Evolutionary conservation across 2,797 vertebrate genomes (phyloP), one percentile per base, ranked within the genome.

Genomic region (Cichlasoma orientale): DNA sequence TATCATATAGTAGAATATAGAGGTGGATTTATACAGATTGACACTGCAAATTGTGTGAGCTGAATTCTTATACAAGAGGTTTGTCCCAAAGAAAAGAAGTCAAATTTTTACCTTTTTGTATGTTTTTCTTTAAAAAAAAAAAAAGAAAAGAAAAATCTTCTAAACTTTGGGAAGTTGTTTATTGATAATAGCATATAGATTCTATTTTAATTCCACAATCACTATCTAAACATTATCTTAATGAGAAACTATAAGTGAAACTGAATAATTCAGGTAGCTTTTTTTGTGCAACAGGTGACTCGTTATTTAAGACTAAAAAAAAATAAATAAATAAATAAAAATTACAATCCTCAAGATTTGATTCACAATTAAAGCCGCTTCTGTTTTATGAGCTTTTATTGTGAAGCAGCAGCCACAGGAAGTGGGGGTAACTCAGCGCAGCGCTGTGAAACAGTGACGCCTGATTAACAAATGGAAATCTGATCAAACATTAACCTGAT

Each of bases 51-150:
- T 78, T 81, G 86, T 90, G 90, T 78, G 79, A 90, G 83, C 50
- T 75, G 78, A 79, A 76, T 73, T 82, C 86, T 88, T 89, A 89
- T 90, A 88, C 88, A 90, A 82, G 41, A 84, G 70, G 74, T 85
- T 88, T 90, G 86, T 90, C 91, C 91, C 91, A 93, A 94, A 95
- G 92, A 94, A 85, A 88, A 89, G 9, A 68, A 82, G 91, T 86
- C 76, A 58, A 56, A 88, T 91, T 93, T 93, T 88, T 90, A 91
- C 83, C 33, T 79, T 94, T 93, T 92, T 94, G 75, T 91, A 93
- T 90, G 79, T 90, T 92, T 92, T 90, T 77, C 78, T 83, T 73
- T 47, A 88, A 61, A 88, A 69, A 80, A 83, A 77, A 71, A 55
- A 66, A 23, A 44, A 50, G 71, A 61, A 80, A 76, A 78, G 56